phyloP scores from a whole-genome alignment of 2,113 vertebrate species.

The Forbesichthys papilliferus region DNA sequence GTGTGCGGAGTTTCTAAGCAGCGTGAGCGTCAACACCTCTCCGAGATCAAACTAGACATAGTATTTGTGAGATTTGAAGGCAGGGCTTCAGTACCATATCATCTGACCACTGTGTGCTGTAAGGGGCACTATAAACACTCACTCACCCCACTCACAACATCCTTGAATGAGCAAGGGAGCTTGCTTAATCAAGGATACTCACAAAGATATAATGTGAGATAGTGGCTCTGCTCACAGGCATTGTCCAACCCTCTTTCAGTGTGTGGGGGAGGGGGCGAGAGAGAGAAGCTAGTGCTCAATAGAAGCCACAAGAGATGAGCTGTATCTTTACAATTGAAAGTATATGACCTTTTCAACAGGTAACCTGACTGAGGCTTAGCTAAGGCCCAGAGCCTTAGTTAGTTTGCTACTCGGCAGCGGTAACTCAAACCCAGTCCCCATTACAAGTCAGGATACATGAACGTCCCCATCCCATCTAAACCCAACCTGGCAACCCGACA shows the following conservation, averaged over 20 bases:
- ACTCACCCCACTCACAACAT: neutral
- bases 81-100: conserved; percentile 15
- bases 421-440: conserved; percentile 53
- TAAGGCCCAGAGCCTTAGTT: conserved; percentile 15
- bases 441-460: conserved; percentile 57
- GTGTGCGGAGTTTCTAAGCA: neutral
- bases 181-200: too few relatives aligned
- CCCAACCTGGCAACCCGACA: conserved; percentile 55
- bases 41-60: conserved; percentile 47
- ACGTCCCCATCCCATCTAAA: conserved; percentile 32
- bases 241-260: too few relatives aligned
- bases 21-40: neutral
- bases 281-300: neutral
- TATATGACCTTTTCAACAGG: neutral
- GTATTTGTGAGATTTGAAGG: conserved; percentile 55
- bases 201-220: too few relatives aligned
- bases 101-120: neutral
- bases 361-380: conserved; percentile 6
- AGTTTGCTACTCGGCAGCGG: conserved; percentile 22
- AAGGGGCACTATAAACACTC: neutral
- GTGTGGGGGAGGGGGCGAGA: too few relatives aligned
- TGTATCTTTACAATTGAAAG: neutral
- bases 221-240: too few relatives aligned
- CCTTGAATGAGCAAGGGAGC: too few relatives aligned
- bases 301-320: neutral